Base-by-base conservation (phyloP, 1,140 invertebrate genomes). In the Agrilus planipennis region DNA sequence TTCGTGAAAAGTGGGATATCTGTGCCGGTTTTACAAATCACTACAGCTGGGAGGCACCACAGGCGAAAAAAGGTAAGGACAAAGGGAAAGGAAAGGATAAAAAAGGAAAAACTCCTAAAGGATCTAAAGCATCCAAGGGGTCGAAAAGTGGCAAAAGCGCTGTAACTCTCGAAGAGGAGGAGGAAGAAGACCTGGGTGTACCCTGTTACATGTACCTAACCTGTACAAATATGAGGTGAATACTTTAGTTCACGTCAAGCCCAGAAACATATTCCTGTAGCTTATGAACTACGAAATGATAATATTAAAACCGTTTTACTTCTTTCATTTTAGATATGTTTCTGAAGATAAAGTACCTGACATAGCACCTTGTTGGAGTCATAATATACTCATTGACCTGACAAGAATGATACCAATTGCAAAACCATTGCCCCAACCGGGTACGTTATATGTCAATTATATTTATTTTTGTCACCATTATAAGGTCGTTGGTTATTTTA, bases 361-460 rank as follows among this genome's bases (percentile, higher is more conserved):
- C 11, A 28, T 55, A 2, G 37, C 50, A 5, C 52, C 53, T 2
- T 59, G 54, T 20, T 55, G 42, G 43, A 47, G 39, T 37, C 57
- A 61, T 40, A 30, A 49, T 11, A 38, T 63, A 21, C 44, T 60
- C n/a, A 23, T 65, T 1, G 46, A 50, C 12, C 49, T 57, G 39
- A 49, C 51, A 3, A 56, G 61, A 23, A 53, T 57, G 37, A 41
- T 60, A 28, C 60, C 64, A 2, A 41, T 64, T 14, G 50, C 46
- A 11, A 46, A 61, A 36, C 57, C 58, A 3, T 51, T 49, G 11
- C 44, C 40, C 10, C 38, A 40, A 42, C 46, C 47, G 42, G 53
- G 54, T 57, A 41, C n/a, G n/a, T n/a, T n/a, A n/a, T n/a, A n/a
- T n/a, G n/a, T n/a, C n/a, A n/a, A n/a, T n/a, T n/a, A n/a, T n/a